phyloP scores from a whole-genome alignment of 2,797 vertebrate species.

The Adelosebastes latens region DNA sequence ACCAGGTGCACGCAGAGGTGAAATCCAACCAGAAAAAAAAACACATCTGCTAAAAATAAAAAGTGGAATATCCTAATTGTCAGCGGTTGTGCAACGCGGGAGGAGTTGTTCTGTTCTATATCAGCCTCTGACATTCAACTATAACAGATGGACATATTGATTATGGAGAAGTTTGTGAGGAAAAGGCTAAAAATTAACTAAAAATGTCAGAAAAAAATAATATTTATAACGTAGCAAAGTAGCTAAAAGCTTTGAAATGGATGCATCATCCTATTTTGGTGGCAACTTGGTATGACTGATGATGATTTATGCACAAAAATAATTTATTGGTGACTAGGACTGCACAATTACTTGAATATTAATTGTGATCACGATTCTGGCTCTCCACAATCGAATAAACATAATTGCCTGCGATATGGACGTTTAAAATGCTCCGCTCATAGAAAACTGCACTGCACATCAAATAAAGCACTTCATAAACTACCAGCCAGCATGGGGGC shows the following conservation, averaged over 20 bases:
- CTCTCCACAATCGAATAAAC: no score
- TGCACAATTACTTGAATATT: accelerated
- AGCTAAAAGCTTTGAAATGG: not conserved
- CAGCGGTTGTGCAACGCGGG: not conserved
- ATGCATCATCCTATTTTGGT: not conserved
- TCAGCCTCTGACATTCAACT: not conserved
- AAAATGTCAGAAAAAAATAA: not conserved
- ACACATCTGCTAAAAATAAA: not conserved
- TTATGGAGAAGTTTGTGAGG: not conserved
- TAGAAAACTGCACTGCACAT: no score
- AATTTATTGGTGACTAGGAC: not conserved
- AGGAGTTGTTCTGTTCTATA: not conserved
- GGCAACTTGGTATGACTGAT: not conserved
- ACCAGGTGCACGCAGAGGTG: slow-evolving; percentile 42
- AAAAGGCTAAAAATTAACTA: not conserved
- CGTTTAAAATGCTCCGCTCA: no score
- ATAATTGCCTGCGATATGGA: no score
- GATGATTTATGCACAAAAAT: not conserved
- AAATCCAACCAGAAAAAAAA: not conserved
- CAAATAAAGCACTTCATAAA: no score
- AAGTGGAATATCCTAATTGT: slow-evolving; percentile 5
- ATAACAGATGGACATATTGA: not conserved
- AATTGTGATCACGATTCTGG: no score
- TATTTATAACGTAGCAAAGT: not conserved
- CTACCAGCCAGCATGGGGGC: accelerated